phyloP scores from a whole-genome alignment of 1,140 invertebrate genomes.

The Planococcus citri region DNA sequence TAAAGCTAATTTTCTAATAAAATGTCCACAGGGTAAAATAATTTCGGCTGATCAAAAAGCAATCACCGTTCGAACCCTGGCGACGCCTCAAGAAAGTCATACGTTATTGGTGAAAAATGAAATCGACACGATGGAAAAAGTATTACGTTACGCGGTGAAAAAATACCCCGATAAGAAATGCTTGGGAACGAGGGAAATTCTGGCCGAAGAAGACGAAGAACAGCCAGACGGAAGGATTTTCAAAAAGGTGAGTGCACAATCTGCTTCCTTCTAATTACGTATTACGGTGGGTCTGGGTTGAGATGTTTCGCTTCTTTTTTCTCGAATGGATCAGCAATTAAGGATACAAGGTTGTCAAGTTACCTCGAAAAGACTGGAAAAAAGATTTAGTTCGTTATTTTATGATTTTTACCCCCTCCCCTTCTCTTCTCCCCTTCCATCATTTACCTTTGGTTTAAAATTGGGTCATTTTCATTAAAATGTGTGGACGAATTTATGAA shows the following conservation, averaged over 20 bases:
- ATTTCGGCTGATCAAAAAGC: slow-evolving; percentile 42
- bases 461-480: no score
- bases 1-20: no score
- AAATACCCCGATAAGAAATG: slow-evolving; percentile 60
- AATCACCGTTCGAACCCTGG: slow-evolving; percentile 58
- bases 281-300: no score
- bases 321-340: no score
- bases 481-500: no score
- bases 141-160: slow-evolving; percentile 63
- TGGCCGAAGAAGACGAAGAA: slow-evolving; percentile 84
- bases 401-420: no score
- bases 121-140: slow-evolving; percentile 75
- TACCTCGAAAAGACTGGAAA: no score
- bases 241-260: slow-evolving; percentile 63
- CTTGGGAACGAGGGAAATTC: slow-evolving; percentile 78
- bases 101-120: slow-evolving; percentile 55
- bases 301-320: no score
- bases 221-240: slow-evolving; percentile 90
- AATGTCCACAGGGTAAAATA: slow-evolving; percentile 41
- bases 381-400: no score
- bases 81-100: slow-evolving; percentile 51
- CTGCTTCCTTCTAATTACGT: background rate
- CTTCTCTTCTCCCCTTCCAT: no score
- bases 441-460: no score
- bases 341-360: no score